Base-by-base conservation (phyloP, 2,113 vertebrate genomes). In the Colaptes auratus region DNA sequence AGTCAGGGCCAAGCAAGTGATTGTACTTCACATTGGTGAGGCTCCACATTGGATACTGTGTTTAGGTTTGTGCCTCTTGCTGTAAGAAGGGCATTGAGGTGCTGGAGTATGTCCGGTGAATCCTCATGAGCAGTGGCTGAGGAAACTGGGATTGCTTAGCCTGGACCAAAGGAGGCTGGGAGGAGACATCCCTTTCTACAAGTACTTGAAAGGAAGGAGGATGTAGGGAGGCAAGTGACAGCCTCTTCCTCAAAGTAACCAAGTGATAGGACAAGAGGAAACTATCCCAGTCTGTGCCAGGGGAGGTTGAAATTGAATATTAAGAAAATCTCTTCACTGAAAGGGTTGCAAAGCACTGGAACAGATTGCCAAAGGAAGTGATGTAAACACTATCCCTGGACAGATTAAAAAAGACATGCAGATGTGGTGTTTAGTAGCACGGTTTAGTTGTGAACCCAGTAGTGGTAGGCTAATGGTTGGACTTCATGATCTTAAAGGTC, bases 11-110 rank as follows among this genome's bases (percentile, higher is more conserved):
- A 31, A 33, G 23, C 23, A 50, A 50, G 48, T 50, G 48, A 48
- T 39, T 39, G 39, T 48, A 48, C 46, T 48, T 48, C 18, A 50
- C 42, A 20, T 23, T 69, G 77, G 3, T 31, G 60, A 46, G 24
- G 35, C 53, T 0, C 0, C 18, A 9, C 3, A 44, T 72, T 0
- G 0, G 56, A 30, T 56, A 6, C 23, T 16, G 10, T 50, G 30
- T 9, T 2, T 15, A 5, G 4, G 8, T 77, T 5, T 82, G n/a
- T n/a, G n/a, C n/a, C n/a, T n/a, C n/a, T n/a, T n/a, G n/a, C n/a
- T n/a, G n/a, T n/a, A n/a, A n/a, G n/a, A n/a, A n/a, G 39, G 36
- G 44, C 39, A 46, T 23, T 4, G 6, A 24, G 19, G 19, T 10
- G 8, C n/a, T 81, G 64, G 27, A 69, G 15, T 2, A 2, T 30